These are phyloP conservation scores for Macrotus californicus DNA, from an alignment of 2,113 vertebrate species.

Conservation along the genomic window DNA sequence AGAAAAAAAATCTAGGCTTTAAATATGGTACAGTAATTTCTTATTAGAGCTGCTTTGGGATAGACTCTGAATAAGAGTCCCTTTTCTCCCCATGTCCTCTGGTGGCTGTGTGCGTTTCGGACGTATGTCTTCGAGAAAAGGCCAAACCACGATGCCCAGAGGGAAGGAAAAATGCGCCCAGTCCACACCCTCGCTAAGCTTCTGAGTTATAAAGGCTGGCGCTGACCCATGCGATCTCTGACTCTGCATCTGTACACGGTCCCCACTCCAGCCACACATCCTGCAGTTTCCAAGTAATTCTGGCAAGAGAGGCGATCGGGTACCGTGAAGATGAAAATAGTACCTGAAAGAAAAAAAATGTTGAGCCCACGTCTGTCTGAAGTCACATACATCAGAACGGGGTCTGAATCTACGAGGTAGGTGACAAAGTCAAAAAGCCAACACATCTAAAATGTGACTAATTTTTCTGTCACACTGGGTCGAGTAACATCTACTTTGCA, in stretches of 20 bases:
- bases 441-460: neutral
- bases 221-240: accelerated
- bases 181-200: accelerated
- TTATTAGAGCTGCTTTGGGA: neutral
- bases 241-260: accelerated
- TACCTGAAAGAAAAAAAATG: neutral
- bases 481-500: no score
- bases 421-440: neutral
- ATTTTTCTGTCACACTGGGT: neutral
- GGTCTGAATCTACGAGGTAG: neutral
- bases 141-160: accelerated
- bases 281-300: neutral
- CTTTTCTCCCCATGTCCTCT: accelerated
- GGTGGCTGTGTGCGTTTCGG: neutral
- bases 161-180: accelerated
- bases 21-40: neutral
- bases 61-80: neutral
- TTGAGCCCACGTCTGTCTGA: neutral
- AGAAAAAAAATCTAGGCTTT: neutral
- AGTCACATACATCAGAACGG: neutral
- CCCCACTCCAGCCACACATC: neutral
- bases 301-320: neutral
- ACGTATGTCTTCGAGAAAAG: neutral
- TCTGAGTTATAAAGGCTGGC: neutral
- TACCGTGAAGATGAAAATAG: neutral